Base-by-base conservation (phyloP, 37 sponge, comb jelly and placozoan genomes). In the Petrosia ficiformis region DNA sequence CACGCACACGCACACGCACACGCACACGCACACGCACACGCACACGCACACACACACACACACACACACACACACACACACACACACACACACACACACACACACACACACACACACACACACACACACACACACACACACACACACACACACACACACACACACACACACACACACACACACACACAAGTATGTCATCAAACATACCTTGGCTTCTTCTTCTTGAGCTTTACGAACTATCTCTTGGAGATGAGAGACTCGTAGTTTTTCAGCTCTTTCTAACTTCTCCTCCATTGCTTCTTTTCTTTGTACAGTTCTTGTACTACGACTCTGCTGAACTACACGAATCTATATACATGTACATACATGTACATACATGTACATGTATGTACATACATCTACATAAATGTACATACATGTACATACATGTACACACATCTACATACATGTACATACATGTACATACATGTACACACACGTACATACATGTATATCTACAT, bases 221-320 rank as follows among this genome's bases (percentile, higher is more conserved):
- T 84, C 92, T 70, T 95, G 92, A 37, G 96, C 96, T 78, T 92
- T 95, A 4, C 86, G 59, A 22, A 81, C 52, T 31, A 75, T 78
- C 73, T 92, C 96, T 56, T 89, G 86, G 35, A 95, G 30, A 57
- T 78, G 82, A 42, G 76, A 68, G 40, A 78, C 82, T 58, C 96
- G 66, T 22, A 78, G 80, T 36, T 69, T 74, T 72, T 95, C 85
- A 21, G 96, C 96, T 58, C 80, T 52, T 52, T 81, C 76, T n/a
- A 89, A 79, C 59, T 78, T 84, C 32, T 67, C 86, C 35, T 85
- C 86, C 86, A 91, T 79, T 3, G 59, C 75, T 52, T 81, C 79
- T 44, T 74, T 77, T 66, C 71, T 42, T 44, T 81, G 85, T 16
- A 59, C 64, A 57, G 70, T 77, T 24, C 61, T 65, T 14, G 74